Percentiles rank a stretch among this genome's conserved stretches.
phyloP scores from a whole-genome alignment of 2,113 vertebrate genomes.

The Phaethon lepturus region DNA sequence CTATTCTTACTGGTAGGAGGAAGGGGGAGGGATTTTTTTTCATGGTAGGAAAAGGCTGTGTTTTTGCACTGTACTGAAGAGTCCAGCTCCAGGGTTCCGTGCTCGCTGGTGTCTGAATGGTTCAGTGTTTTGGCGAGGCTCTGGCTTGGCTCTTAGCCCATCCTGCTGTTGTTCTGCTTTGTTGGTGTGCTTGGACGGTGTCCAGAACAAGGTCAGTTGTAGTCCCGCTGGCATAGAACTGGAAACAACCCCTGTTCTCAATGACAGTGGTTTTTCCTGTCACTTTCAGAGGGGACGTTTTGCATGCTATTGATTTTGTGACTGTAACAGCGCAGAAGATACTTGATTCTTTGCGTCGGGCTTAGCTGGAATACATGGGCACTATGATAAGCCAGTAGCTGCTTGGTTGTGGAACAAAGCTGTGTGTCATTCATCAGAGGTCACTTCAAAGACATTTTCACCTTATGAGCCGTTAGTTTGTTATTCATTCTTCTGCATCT shows the following conservation, averaged over 20 bases:
- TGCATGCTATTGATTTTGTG: background rate
- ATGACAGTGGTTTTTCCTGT: background rate
- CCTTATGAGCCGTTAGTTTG: background rate
- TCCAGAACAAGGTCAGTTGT: background rate
- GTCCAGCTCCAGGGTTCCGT: background rate
- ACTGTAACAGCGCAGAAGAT: background rate
- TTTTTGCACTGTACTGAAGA: background rate
- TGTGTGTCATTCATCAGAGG: background rate
- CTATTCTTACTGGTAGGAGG: background rate
- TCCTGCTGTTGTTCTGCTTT: background rate
- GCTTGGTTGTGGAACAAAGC: background rate
- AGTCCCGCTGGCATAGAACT: background rate
- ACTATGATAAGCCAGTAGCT: fast-evolving
- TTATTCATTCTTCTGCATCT: background rate
- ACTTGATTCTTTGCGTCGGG: fast-evolving
- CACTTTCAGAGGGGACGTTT: background rate
- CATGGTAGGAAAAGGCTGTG: background rate
- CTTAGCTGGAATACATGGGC: background rate
- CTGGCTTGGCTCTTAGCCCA: background rate
- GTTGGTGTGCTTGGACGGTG: background rate
- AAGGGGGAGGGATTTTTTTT: background rate
- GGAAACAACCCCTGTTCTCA: background rate
- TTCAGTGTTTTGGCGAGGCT: background rate
- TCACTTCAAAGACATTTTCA: background rate
- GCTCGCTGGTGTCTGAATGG: background rate